Base-by-base conservation (phyloP, 1,140 invertebrate genomes). In the Drosophila tsacasi region DNA sequence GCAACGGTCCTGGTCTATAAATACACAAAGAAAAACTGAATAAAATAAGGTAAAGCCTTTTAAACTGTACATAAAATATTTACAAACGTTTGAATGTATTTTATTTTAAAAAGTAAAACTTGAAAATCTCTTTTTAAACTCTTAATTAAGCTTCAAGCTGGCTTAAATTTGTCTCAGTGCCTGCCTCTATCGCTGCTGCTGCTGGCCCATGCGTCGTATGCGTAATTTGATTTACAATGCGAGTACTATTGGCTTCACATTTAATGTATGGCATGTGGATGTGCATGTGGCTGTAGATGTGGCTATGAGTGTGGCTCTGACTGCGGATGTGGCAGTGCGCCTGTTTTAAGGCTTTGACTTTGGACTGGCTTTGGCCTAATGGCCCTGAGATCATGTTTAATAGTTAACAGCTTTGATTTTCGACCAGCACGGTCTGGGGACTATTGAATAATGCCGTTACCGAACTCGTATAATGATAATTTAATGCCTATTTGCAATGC, bases 201-300 rank as follows among this genome's bases (percentile, higher is more conserved):
- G 58, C 30, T 35, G 61, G 58, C 49, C 44, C 58, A 77, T 61
- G 55, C 42, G 64, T 54, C 82, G 79, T 82, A 85, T 86, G 78
- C 67, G 82, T 69, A 82, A 85, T 85, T 84, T 85, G 75, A 86
- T 85, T 85, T 79, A 81, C 82, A 86, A 75, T 77, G 49, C 77
- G 52, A 60, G 49, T 64, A 39, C 12, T 50, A 58, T 49, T 54
- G 71, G 49, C 35, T 55, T 47, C 47, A n/a, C 50, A 63, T 55
- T 74, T 75, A 49, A 74, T 52, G 40, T 63, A 60, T 47, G 37
- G 23, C 5, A 62, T 23, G 47, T 23, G 12, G 32, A 62, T 62
- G 23, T 30, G 49, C 9, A 7, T 39, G 23, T 63, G 61, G 21
- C 15, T 25, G n/a, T 17, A 21, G 13, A 17, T 44, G 42, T 32